Percentiles rank a stretch among this genome's conserved stretches.
Evolutionary conservation across 2,113 vertebrate genomes (phyloP).

Genomic region (Ia io): DNA sequence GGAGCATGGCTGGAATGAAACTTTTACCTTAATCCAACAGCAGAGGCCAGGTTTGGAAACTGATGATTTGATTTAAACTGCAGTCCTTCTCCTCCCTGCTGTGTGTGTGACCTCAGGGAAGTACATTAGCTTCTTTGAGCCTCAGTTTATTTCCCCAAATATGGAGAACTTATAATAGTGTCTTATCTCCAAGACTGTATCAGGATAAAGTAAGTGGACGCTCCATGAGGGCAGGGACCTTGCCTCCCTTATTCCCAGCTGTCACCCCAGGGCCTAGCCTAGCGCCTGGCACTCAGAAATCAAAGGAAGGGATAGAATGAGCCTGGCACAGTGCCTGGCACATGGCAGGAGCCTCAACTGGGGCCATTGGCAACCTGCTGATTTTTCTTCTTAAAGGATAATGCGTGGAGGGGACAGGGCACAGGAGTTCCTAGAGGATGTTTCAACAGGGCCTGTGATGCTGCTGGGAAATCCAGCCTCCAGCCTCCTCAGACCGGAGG

Average conservation of each 20-base stretch:
- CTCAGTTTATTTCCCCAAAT: background rate
- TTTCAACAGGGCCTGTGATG: background rate
- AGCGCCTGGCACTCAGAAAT: background rate
- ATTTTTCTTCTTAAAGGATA: background rate
- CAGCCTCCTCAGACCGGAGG: background rate
- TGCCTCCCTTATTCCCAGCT: background rate
- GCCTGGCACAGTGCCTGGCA: background rate
- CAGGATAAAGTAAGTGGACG: background rate
- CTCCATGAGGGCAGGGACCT: background rate
- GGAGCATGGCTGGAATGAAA: background rate
- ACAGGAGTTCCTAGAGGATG: background rate
- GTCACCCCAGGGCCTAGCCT: background rate
- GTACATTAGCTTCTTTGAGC: background rate
- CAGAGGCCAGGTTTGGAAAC: background rate
- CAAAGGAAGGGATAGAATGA: background rate
- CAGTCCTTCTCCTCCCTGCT: background rate
- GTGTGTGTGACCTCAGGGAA: background rate
- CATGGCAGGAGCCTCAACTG: background rate
- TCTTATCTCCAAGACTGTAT: background rate
- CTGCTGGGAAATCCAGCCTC: background rate
- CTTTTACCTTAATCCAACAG: background rate
- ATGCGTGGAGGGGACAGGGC: fast-evolving
- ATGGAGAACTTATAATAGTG: fast-evolving
- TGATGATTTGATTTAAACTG: background rate
- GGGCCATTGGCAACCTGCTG: background rate